phyloP scores from a whole-genome alignment of 1,140 invertebrate genomes.

The Babylonia areolata region DNA sequence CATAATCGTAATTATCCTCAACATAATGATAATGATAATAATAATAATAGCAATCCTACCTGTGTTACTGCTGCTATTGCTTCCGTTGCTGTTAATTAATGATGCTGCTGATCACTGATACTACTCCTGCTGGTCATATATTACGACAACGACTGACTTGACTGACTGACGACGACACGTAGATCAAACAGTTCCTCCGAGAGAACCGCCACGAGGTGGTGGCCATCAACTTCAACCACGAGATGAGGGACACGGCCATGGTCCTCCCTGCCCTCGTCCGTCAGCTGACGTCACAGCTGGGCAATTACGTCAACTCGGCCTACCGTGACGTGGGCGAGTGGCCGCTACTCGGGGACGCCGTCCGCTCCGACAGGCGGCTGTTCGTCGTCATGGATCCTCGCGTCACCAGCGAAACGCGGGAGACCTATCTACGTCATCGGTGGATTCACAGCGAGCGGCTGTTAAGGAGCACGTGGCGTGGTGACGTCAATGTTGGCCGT shows the following conservation, averaged over 20 bases:
- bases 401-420: neutral
- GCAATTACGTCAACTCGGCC: slow-evolving; percentile 29
- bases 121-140: no score
- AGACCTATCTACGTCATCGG: neutral
- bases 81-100: neutral
- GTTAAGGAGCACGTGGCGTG: slow-evolving; percentile 40
- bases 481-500: no score
- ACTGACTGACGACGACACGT: neutral
- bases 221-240: slow-evolving; percentile 47
- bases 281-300: slow-evolving; percentile 31
- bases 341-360: slow-evolving; percentile 30
- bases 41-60: neutral
- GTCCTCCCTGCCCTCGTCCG: slow-evolving; percentile 30
- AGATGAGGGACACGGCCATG: slow-evolving; percentile 29
- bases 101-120: slow-evolving; percentile 3
- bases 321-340: slow-evolving; percentile 24
- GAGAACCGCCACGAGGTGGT: slow-evolving; percentile 36
- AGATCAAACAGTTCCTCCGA: slow-evolving; percentile 33
- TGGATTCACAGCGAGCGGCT: slow-evolving; percentile 48
- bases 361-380: slow-evolving; percentile 36
- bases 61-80: neutral
- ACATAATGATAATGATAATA: slow-evolving; percentile 1
- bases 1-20: neutral
- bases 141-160: no score
- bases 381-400: slow-evolving; percentile 39